Percentiles rank a stretch among this genome's conserved stretches.
These are phyloP conservation scores for Scopus umbretta DNA, from an alignment of 2,113 vertebrate genomes.

Conservation along the genomic window DNA sequence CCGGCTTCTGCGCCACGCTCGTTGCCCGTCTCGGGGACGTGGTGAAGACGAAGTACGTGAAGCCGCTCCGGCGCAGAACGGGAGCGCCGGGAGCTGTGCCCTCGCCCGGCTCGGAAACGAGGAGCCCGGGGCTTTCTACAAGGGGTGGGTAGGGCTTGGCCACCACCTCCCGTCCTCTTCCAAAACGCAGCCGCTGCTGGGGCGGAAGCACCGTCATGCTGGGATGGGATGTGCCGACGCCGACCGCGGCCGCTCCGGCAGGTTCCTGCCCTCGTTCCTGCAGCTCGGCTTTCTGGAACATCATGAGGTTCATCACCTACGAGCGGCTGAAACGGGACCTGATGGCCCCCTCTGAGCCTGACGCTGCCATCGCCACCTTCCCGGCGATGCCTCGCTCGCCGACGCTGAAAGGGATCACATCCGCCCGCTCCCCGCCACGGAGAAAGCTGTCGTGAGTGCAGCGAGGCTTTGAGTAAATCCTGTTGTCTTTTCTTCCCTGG, in stretches of 20 bases:
- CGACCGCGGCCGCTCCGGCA: neutral
- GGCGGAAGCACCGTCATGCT: neutral
- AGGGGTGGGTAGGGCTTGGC: neutral
- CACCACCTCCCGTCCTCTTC: neutral
- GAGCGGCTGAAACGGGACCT: conserved; percentile 68
- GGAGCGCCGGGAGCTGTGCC: conserved; percentile 73
- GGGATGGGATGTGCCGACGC: neutral
- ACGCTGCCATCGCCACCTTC: neutral
- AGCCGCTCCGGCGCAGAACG: conserved; percentile 75
- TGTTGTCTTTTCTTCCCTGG: too few relatives aligned
- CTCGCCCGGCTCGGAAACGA: conserved; percentile 62
- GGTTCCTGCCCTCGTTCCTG: conserved; percentile 83
- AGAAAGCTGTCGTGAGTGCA: neutral
- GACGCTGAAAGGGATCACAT: too few relatives aligned
- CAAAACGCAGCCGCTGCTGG: neutral
- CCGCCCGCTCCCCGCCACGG: too few relatives aligned
- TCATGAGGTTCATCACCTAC: conserved; percentile 84
- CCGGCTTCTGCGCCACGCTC: conserved; percentile 86
- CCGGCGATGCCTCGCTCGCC: fast-evolving
- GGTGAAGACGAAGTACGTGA: conserved; percentile 87
- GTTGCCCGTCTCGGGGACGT: conserved; percentile 88
- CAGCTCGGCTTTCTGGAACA: conserved; percentile 84
- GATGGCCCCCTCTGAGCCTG: conserved; percentile 55
- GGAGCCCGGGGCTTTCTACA: conserved; percentile 17
- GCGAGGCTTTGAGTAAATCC: neutral